These are phyloP conservation scores for Drosophila kanekoi DNA, from an alignment of 2,888 invertebrate species.

Conservation along the genomic window DNA sequence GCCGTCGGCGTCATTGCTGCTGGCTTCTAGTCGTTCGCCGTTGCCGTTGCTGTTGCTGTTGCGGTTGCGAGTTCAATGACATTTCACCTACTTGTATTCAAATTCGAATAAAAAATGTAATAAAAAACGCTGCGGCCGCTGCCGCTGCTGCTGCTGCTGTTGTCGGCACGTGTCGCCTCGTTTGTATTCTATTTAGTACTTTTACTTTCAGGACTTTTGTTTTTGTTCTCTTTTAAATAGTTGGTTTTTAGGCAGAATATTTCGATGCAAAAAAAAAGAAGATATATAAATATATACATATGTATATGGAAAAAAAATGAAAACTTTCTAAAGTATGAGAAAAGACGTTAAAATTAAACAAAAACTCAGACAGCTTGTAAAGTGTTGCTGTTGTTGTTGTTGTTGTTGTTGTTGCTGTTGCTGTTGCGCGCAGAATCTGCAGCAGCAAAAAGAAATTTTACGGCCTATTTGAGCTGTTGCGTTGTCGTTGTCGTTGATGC, in stretches of 20 bases:
- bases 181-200: conserved; percentile 12
- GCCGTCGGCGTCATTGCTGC: conserved; percentile 23
- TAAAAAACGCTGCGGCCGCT: conserved; percentile 23
- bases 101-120: conserved; percentile 48
- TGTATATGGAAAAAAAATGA: conserved; percentile 4
- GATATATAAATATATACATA: neutral
- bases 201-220: conserved; percentile 32
- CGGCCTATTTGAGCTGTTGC: conserved; percentile 61
- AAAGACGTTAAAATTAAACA: conserved; percentile 45
- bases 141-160: conserved; percentile 19
- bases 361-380: conserved; percentile 22
- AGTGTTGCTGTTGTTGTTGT: conserved; percentile 21
- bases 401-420: conserved; percentile 39
- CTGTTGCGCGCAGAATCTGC: conserved; percentile 58
- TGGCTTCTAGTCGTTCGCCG: conserved; percentile 26
- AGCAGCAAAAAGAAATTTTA: conserved; percentile 66
- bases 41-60: conserved; percentile 22
- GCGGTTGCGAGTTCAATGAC: conserved; percentile 69
- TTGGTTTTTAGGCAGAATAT: neutral
- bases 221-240: too few species aligned
- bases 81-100: conserved; percentile 73
- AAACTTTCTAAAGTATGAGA: conserved; percentile 65
- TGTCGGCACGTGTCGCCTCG: conserved; percentile 7
- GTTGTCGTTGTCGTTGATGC: conserved; percentile 23
- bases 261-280: neutral